A percentile compares a stretch with the other conserved stretches of the same genome.
These are phyloP conservation scores for Trichonephila inaurata DNA, from an alignment of 1,140 invertebrate genomes.

Conservation along the genomic window DNA sequence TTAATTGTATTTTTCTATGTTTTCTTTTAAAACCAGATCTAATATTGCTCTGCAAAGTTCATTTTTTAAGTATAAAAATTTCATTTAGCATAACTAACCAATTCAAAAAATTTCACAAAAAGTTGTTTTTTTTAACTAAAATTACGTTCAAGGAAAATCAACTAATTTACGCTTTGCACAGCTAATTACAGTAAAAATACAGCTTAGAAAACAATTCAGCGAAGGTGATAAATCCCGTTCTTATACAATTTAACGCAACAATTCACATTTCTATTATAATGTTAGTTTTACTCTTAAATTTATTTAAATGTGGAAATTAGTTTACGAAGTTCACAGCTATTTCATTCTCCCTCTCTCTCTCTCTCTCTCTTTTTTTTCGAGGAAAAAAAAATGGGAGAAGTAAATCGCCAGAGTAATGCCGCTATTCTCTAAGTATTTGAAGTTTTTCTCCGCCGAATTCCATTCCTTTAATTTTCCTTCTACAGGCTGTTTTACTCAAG, in stretches of 20 bases:
- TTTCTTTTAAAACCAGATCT: no score
- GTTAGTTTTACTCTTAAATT: neutral
- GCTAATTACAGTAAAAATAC: neutral
- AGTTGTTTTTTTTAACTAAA: neutral
- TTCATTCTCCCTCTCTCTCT: neutral
- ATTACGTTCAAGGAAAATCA: neutral
- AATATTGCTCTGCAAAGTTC: no score
- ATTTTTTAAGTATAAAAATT: no score
- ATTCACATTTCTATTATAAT: neutral
- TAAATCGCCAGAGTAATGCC: neutral
- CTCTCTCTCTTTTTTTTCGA: no score
- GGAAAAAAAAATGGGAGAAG: neutral
- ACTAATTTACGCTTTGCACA: neutral
- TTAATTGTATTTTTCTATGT: no score
- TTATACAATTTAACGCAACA: neutral
- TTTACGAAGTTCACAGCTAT: neutral
- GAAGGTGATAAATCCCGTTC: neutral
- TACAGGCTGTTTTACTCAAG: neutral
- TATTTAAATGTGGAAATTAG: constrained; percentile 1
- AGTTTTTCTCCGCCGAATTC: neutral
- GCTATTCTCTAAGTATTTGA: neutral
- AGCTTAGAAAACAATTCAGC: neutral
- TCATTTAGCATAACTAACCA: no score
- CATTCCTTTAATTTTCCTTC: constrained; percentile 10
- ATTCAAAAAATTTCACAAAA: neutral